phyloP scores from a whole-genome alignment of 2,888 invertebrate species.

The Syrista parreyssii region DNA sequence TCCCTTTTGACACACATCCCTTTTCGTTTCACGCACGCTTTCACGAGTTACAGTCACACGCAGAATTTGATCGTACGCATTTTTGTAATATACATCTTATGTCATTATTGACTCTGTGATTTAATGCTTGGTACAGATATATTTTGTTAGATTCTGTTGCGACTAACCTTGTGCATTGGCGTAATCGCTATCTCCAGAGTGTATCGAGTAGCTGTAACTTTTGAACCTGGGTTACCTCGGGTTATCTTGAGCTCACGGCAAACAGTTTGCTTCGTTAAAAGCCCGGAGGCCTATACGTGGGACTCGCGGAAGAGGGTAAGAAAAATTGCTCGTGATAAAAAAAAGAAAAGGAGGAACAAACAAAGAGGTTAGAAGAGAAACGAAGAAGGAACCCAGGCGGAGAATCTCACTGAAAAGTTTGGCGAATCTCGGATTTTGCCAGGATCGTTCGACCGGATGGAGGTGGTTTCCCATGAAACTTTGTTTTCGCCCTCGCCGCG shows the following conservation, averaged over 20 bases:
- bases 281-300: background rate
- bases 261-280: background rate
- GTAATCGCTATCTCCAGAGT: background rate
- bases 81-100: background rate
- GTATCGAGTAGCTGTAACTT: background rate
- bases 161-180: background rate
- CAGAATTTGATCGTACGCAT: background rate
- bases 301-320: conserved; percentile 9
- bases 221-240: background rate
- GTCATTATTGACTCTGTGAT: background rate
- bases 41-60: background rate
- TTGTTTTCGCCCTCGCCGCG: background rate
- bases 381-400: conserved; percentile 7
- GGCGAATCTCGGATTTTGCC: background rate
- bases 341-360: conserved; percentile 13
- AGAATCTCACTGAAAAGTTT: background rate
- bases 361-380: conserved; percentile 3
- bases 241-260: background rate
- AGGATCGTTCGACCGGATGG: background rate
- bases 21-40: background rate
- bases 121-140: background rate
- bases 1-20: background rate
- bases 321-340: conserved; percentile 11
- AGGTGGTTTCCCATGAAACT: background rate
- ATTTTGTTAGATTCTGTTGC: background rate